A percentile compares a stretch with the other conserved stretches of the same genome.
Conservation (phyloP, 2,797 vertebrate genomes). For the Staurois parvus region DNA sequence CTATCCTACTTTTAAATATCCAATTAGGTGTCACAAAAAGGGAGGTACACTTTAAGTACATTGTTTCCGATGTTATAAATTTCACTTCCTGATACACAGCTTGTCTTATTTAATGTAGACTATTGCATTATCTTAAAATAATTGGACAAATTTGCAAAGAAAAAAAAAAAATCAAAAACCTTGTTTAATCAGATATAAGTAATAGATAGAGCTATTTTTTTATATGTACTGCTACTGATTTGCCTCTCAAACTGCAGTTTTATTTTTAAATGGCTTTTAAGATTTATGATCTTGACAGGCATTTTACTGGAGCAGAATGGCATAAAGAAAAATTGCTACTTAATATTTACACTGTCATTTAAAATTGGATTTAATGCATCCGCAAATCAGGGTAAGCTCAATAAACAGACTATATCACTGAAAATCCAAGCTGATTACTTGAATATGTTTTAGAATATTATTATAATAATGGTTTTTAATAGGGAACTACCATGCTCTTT, state of each 20-base stretch:
- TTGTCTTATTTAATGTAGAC: conserved; percentile 19
- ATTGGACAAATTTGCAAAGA: conserved; percentile 33
- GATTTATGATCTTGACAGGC: conserved; percentile 57
- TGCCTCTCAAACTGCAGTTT: conserved; percentile 49
- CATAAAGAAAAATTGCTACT: conserved; percentile 54
- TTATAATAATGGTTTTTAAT: background rate
- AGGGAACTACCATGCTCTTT: background rate
- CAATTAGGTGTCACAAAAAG: no score
- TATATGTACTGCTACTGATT: conserved; percentile 39
- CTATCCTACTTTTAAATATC: no score
- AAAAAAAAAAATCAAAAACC: background rate
- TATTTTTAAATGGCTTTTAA: conserved; percentile 59
- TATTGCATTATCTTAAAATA: conserved; percentile 54
- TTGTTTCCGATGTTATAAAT: background rate
- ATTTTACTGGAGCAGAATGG: conserved; percentile 49
- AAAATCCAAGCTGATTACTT: background rate
- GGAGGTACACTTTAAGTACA: background rate
- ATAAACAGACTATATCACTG: conserved; percentile 14
- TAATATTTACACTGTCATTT: conserved; percentile 56
- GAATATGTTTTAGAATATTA: background rate
- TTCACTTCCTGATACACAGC: conserved; percentile 17
- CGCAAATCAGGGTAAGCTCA: conserved; percentile 31
- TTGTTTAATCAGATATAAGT: conserved; percentile 57
- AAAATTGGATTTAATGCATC: conserved; percentile 46
- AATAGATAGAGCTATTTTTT: conserved; percentile 52